Evolutionary conservation across 1,140 invertebrate species (phyloP).

Genomic region (Drosophila bipectinata): DNA sequence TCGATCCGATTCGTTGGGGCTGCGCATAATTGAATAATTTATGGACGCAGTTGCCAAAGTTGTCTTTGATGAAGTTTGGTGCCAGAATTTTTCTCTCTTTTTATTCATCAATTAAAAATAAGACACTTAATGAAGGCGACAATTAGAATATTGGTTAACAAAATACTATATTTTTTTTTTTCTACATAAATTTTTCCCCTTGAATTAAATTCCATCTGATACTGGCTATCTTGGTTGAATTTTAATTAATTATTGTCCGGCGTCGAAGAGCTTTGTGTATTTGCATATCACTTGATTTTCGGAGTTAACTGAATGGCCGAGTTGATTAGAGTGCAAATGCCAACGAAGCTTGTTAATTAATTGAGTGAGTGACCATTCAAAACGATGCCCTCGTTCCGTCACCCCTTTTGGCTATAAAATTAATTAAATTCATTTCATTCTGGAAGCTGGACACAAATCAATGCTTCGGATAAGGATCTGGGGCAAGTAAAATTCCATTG

Average conservation of each 20-base stretch:
- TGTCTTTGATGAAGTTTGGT: constrained; percentile 63
- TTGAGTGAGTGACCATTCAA: constrained; percentile 51
- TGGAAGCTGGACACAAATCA: not conserved
- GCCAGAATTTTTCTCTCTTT: constrained; percentile 24
- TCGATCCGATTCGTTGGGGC: constrained; percentile 41
- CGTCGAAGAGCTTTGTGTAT: constrained; percentile 16
- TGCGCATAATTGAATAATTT: constrained; percentile 81
- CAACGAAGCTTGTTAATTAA: constrained; percentile 71
- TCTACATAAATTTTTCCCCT: too few species aligned
- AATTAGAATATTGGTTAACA: not conserved
- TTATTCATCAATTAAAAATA: constrained; percentile 5
- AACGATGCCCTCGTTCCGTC: not conserved
- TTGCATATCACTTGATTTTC: constrained; percentile 68
- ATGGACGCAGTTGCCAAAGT: constrained; percentile 56
- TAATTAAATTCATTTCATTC: constrained; percentile 71
- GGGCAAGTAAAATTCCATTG: constrained; percentile 36
- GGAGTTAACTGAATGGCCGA: constrained; percentile 40
- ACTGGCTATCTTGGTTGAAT: not conserved
- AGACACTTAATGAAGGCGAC: not conserved
- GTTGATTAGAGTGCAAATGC: constrained; percentile 57
- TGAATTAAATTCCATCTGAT: not conserved
- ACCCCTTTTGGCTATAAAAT: constrained; percentile 51
- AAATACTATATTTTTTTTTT: too few species aligned
- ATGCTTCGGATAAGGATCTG: constrained; percentile 22
- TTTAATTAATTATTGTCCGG: constrained; percentile 47